Evolutionary conservation across 2,113 vertebrate species (phyloP), one percentile per base, ranked within the genome.

Genomic region (Brachirus orientalis): DNA sequence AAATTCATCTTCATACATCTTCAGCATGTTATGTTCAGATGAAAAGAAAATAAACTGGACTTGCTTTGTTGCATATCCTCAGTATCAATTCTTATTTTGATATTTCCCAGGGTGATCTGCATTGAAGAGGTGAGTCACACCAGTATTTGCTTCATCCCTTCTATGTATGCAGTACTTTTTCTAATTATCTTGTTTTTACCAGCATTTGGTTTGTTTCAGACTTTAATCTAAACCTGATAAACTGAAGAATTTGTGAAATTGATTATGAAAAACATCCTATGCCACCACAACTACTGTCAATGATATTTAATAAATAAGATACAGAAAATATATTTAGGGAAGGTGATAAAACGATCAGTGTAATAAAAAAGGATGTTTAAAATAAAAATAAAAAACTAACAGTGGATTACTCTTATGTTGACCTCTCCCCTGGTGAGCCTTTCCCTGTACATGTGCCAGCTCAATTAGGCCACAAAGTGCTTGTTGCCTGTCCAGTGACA

Each of bases 401-500:
- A 37, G 43, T 20, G 44, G 16, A 44, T 60, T 16, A 33, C 3
- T 48, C 41, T n/a, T 50, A 1, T 74, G n/a, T 17, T 40, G 57
- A 61, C 46, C 19, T 53, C 36, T n/a, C 13, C 40, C 19, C 54
- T 45, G 44, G 43, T 10, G 7, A 77, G 53, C 7, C n/a, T 33
- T 10, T 43, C 19, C 9, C 17, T 50, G 55, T 64, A 45, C 52
- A 62, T 57, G 40, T 54, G 51, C 18, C 69, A 58, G 46, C 40
- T 48, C 46, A 72, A 37, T 65, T 43, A 69, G 47, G 50, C 37
- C 65, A 62, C 43, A 56, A 56, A 62, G 22, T 28, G 16, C 19
- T 67, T 28, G 47, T 5, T 41, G 8, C 18, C 52, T 16, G 54
- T 65, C 54, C 50, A 64, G 16, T 20, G 38, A 66, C 19, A 19